Evolutionary conservation across 2,113 vertebrate genomes (phyloP), one percentile per base, ranked within the genome.

Genomic region (Hepsetus odoe): DNA sequence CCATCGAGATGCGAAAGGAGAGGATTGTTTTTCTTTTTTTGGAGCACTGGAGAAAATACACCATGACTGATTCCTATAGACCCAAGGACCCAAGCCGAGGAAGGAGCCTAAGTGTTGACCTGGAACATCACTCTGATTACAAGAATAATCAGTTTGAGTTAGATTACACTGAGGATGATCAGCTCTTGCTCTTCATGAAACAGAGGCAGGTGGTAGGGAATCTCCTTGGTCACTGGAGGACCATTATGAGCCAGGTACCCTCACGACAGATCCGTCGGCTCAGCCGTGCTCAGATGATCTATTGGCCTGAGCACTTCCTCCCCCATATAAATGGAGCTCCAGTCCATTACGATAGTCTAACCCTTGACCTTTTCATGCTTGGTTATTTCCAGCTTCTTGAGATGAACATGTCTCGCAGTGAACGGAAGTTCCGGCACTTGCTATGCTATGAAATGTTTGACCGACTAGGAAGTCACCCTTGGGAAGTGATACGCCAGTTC

Each of bases 401-500:
- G 89, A 99, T 99, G 98, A 92, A 89, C 72, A 95, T 99, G 89
- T 95, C 95, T 76, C 94, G 94, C 0, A 90, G 89, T 11, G 97
- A 99, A 81, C 92, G 98, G 78, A 96, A 95, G 81, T 98, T 97
- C 81, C 94, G 98, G 18, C 98, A 99, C 90, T 91, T 98, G 42
- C 91, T 99, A 69, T 99, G 98, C 90, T 99, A 96, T 0, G 97
- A 99, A 90, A 98, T 99, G 96, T 99, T 99, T 2, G 97, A 98
- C 88, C 94, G 93, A 12, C 91, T 99, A 56, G 95, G 97, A 35
- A 96, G 93, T 84, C 94, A 96, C 84, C 94, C 93, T 11, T 99
- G 98, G 98, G 95, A 92, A 84, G 89, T 80, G 5, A 97, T 99
- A 81, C 94, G 96, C 38, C 83, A 80, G 55, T 99, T 99, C 90